Evolutionary conservation across 2,113 vertebrate species (phyloP), one percentile per base, ranked within the genome.

Genomic region (Cyprinus carpio): DNA sequence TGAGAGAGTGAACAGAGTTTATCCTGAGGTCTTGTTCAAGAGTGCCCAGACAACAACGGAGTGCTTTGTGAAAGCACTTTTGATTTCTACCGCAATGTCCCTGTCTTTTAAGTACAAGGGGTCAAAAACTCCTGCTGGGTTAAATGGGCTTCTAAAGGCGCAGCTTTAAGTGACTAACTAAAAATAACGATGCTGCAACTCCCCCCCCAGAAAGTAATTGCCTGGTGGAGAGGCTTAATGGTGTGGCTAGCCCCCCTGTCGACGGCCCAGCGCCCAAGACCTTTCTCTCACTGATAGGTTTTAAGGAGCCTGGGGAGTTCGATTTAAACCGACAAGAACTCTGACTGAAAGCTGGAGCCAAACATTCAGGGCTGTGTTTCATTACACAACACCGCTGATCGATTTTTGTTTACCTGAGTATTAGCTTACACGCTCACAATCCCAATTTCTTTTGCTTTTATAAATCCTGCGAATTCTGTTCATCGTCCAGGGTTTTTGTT

Each of bases 381-480:
- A 91, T 90, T 91, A 89, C 82, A 88, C 88, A 83, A 89, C 90
- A 80, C 83, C 75, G 12, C 76, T 80, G 91, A 94, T 94, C 92
- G 92, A 93, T 94, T 93, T n/a, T 91, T 91, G 90, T 93, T 93
- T 92, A 89, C 90, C 90, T 88, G 71, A 89, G 90, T 89, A 87
- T 87, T 87, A 88, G 87, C 89, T 90, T 87, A 82, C 90, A 86
- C 84, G 86, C 88, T 85, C 87, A 49, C 85, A 62, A 43, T 76
- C 23, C 23, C 72, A 62, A 88, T 89, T 88, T 84, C 90, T 83
- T 86, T 88, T 85, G 82, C 71, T 88, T 88, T 56, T 25, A 81
- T 69, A 81, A 81, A 69, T 65, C 80, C 40, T 69, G 4, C 1
- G 31, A 62, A 34, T n/a, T 78, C 54, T 78, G n/a, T 37, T 58